These are phyloP conservation scores for Plectropomus leopardus DNA, from an alignment of 2,113 vertebrate genomes.

Conservation along the genomic window DNA sequence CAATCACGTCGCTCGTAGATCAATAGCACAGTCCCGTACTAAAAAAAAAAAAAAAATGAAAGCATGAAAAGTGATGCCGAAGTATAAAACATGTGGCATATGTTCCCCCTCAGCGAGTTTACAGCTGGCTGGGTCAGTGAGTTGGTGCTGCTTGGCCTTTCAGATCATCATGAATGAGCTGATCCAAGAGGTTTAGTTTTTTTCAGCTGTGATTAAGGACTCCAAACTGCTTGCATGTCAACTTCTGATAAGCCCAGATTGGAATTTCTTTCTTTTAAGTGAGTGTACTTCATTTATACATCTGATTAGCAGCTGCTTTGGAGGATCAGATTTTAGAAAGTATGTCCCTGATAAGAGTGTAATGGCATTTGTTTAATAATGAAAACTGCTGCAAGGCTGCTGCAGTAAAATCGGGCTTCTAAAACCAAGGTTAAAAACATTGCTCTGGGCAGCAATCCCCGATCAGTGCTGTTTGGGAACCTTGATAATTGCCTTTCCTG, in stretches of 20 bases:
- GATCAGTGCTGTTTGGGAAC: constrained; percentile 73
- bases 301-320: constrained; percentile 30
- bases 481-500: constrained; percentile 80
- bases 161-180: constrained; percentile 55
- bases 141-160: constrained; percentile 58
- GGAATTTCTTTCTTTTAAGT: background rate
- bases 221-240: constrained; percentile 42
- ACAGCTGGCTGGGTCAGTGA: constrained; percentile 56
- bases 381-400: constrained; percentile 45
- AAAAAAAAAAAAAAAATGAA: constrained; percentile 64
- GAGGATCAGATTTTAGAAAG: constrained; percentile 7
- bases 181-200: constrained; percentile 50
- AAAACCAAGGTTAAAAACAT: constrained; percentile 75
- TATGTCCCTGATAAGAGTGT: constrained; percentile 24
- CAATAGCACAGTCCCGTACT: constrained; percentile 76
- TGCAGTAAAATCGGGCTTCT: constrained; percentile 51
- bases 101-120: constrained; percentile 71
- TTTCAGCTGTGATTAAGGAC: constrained; percentile 37
- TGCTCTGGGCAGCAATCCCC: constrained; percentile 65
- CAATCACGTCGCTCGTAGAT: constrained; percentile 82
- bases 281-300: constrained; percentile 5
- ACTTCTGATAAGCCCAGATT: constrained; percentile 5
- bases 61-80: constrained; percentile 74
- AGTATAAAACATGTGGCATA: constrained; percentile 69
- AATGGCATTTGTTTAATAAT: constrained; percentile 64